These are phyloP conservation scores for Leistus spinibarbis DNA, from an alignment of 2,888 invertebrate species.

Conservation along the genomic window DNA sequence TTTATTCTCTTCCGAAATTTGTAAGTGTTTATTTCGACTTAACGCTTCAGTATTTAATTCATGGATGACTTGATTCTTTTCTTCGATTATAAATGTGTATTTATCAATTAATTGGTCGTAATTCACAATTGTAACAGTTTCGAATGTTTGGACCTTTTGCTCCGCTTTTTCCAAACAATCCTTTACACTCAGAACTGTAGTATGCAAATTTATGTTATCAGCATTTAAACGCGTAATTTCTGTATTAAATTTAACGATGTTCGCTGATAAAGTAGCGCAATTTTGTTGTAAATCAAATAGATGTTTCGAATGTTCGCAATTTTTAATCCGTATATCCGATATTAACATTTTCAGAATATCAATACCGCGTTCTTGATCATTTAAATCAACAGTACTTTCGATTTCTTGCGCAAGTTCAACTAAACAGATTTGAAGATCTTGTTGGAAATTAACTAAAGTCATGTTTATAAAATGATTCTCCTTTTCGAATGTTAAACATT, in stretches of 20 bases:
- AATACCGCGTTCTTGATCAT: neutral
- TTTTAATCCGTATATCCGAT: neutral
- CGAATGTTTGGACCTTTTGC: slow-evolving; percentile 5
- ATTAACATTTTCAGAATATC: neutral
- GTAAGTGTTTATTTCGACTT: neutral
- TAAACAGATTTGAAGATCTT: neutral
- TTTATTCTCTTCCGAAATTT: slow-evolving; percentile 12
- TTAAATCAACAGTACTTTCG: neutral
- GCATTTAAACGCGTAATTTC: slow-evolving; percentile 1
- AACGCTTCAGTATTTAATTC: neutral
- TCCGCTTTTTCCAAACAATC: slow-evolving; percentile 6
- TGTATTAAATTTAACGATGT: slow-evolving; percentile 1
- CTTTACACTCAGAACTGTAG: slow-evolving; percentile 1
- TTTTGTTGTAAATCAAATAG: neutral
- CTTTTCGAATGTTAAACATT: neutral
- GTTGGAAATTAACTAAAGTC: neutral
- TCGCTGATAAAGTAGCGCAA: neutral
- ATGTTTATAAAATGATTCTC: neutral
- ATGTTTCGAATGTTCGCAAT: neutral
- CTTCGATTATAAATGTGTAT: slow-evolving; percentile 1
- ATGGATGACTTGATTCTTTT: neutral
- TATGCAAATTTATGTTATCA: neutral
- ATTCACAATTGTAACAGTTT: slow-evolving; percentile 8
- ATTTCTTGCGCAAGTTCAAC: slow-evolving; percentile 9
- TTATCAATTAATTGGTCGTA: neutral